Evolutionary conservation across 2,113 vertebrate genomes (phyloP).

Genomic region (Melanerpes aurifrons): DNA sequence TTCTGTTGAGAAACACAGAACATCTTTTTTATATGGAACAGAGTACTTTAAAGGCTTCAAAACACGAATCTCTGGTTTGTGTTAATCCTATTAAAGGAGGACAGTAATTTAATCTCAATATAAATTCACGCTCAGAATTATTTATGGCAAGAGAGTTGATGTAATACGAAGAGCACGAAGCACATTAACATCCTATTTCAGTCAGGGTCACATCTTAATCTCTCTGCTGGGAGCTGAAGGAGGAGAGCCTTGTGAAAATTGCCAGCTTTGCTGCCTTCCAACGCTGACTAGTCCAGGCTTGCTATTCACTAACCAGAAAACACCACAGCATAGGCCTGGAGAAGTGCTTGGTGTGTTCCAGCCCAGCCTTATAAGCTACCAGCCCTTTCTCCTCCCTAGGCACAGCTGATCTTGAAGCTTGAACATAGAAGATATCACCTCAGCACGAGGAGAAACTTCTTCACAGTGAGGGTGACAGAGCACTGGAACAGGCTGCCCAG

Average conservation of each 20-base stretch:
- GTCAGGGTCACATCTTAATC: neutral
- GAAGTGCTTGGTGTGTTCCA: neutral
- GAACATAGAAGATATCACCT: too few species aligned
- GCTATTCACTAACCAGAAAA: neutral
- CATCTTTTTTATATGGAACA: neutral
- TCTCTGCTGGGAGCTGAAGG: neutral
- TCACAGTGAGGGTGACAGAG: too few species aligned
- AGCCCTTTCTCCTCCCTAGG: neutral
- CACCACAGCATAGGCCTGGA: neutral
- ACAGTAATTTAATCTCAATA: neutral
- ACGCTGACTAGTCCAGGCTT: neutral
- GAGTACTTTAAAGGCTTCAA: neutral
- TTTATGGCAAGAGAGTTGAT: neutral
- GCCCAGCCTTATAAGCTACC: neutral
- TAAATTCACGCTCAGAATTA: neutral
- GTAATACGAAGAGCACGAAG: neutral
- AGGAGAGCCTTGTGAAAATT: neutral
- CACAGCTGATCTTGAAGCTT: neutral
- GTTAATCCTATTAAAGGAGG: neutral
- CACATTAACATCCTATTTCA: neutral
- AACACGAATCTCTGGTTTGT: neutral
- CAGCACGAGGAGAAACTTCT: too few species aligned
- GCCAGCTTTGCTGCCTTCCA: neutral
- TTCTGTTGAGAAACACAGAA: neutral
- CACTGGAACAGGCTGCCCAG: too few species aligned